These are phyloP conservation scores for Phoenicopterus ruber DNA, from an alignment of 2,113 vertebrate species.

Conservation along the genomic window DNA sequence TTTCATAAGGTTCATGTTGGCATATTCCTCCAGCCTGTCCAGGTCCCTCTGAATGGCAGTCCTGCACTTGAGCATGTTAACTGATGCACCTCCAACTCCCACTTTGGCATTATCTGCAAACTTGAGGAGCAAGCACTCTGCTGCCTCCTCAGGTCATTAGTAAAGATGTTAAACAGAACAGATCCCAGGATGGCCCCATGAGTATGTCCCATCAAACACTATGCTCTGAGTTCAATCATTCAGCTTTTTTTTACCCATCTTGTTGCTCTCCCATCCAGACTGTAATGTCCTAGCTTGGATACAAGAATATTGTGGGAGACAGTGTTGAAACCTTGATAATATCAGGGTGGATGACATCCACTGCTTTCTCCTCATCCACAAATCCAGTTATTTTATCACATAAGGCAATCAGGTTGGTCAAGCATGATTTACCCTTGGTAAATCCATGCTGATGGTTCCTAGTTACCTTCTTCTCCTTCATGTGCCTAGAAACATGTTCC, in stretches of 20 bases:
- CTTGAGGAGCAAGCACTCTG: not conserved
- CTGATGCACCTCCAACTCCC: not conserved
- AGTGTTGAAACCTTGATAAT: not conserved
- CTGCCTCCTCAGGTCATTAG: not conserved
- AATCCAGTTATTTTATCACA: not conserved
- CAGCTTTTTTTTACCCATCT: not conserved
- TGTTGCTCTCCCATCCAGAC: not conserved
- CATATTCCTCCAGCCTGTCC: not conserved
- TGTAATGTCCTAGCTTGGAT: not conserved
- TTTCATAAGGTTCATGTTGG: not conserved
- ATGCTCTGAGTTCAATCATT: not conserved
- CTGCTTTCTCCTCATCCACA: not conserved
- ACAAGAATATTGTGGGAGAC: not conserved
- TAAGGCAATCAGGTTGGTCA: not conserved
- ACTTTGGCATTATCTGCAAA: not conserved
- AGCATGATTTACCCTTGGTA: not conserved
- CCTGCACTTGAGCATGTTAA: not conserved
- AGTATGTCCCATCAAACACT: not conserved
- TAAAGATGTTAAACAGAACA: not conserved
- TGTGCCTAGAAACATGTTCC: not conserved
- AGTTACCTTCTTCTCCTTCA: not conserved
- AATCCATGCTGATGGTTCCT: not conserved
- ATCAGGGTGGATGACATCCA: not conserved
- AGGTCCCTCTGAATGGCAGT: not conserved
- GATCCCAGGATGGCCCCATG: not conserved